Evolutionary conservation across 2,113 vertebrate species (phyloP).

Genomic region (Paratilapia polleni): DNA sequence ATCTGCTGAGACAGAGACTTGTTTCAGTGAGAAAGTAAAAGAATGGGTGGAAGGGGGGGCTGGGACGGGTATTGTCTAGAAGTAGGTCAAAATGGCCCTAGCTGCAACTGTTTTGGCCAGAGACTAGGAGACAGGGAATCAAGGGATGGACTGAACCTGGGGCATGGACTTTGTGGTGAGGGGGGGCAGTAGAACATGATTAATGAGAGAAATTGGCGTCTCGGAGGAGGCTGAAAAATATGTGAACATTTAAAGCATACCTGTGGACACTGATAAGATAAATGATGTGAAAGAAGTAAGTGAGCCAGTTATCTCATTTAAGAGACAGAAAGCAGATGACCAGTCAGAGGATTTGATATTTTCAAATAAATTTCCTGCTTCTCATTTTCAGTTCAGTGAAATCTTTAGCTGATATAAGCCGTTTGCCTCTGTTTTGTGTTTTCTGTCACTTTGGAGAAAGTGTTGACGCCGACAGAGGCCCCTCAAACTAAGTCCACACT

Average conservation of each 20-base stretch:
- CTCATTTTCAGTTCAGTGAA: conserved; percentile 36
- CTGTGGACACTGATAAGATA: conserved; percentile 10
- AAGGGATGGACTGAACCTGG: not conserved
- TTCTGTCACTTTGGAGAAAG: conserved; percentile 49
- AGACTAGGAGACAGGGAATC: conserved; percentile 16
- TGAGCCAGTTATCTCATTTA: not conserved
- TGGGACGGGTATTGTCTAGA: conserved; percentile 58
- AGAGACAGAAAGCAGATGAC: conserved; percentile 12
- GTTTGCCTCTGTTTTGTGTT: conserved; percentile 35
- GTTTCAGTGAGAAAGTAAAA: conserved; percentile 32
- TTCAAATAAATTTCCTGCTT: conserved; percentile 44
- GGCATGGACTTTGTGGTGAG: not conserved
- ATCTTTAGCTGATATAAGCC: conserved; percentile 49
- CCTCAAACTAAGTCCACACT: conserved; percentile 45
- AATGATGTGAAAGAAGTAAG: not conserved
- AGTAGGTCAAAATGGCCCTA: conserved; percentile 71
- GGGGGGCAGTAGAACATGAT: not conserved
- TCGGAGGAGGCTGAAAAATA: not conserved
- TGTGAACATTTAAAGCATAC: conserved; percentile 12
- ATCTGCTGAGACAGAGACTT: conserved; percentile 46
- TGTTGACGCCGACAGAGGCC: conserved; percentile 42
- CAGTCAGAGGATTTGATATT: conserved; percentile 30
- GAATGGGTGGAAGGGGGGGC: not conserved
- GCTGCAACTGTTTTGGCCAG: conserved; percentile 45
- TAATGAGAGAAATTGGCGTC: conserved; percentile 1